Percentiles rank a stretch among this genome's conserved stretches.
Evolutionary conservation across 2,888 invertebrate species (phyloP).

Genomic region (Drosophila macrospina): DNA sequence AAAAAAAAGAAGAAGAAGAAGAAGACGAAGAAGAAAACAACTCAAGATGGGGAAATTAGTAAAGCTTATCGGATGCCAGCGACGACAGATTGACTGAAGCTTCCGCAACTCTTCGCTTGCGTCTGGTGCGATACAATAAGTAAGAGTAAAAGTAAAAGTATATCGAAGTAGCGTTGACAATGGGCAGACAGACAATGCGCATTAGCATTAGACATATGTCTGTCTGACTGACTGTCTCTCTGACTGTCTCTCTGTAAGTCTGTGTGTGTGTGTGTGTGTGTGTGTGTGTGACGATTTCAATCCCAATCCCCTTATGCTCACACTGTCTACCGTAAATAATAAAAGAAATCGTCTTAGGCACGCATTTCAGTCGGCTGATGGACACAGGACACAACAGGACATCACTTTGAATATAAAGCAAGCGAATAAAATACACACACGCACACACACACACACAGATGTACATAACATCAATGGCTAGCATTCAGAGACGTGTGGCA

Average conservation of each 20-base stretch:
- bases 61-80: slow-evolving; percentile 48
- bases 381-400: slow-evolving; percentile 71
- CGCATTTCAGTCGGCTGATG: slow-evolving; percentile 76
- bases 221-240: slow-evolving; percentile 23
- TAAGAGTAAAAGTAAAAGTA: background rate
- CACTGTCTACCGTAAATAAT: slow-evolving; percentile 71
- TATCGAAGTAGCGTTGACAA: slow-evolving; percentile 55
- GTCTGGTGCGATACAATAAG: slow-evolving; percentile 9
- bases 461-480: slow-evolving; percentile 48
- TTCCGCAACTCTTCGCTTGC: slow-evolving; percentile 64
- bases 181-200: slow-evolving; percentile 64
- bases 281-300: slow-evolving; percentile 52
- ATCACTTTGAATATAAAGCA: slow-evolving; percentile 82
- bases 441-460: slow-evolving; percentile 18
- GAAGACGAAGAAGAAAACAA: background rate
- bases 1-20: too few species aligned
- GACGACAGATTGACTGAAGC: slow-evolving; percentile 52
- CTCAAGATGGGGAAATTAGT: slow-evolving; percentile 48
- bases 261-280: slow-evolving; percentile 4
- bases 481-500: slow-evolving; percentile 65
- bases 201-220: slow-evolving; percentile 75
- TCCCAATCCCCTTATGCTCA: slow-evolving; percentile 44
- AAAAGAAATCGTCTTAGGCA: slow-evolving; percentile 82
- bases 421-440: slow-evolving; percentile 73
- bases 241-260: background rate